Conservation (phyloP, 2,113 vertebrate species). For the Poecilia latipinna region DNA sequence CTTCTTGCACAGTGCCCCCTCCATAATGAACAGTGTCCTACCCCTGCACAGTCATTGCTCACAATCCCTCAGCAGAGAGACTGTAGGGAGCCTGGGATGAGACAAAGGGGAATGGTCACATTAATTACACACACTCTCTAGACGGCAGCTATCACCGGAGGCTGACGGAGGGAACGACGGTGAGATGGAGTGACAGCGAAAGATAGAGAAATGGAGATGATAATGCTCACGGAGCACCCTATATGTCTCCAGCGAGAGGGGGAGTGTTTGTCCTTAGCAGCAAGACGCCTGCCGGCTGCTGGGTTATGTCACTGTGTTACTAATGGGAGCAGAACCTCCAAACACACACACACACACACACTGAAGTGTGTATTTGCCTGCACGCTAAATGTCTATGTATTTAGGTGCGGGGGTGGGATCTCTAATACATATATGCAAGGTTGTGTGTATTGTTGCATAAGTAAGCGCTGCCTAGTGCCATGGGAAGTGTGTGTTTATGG, state of each 20-base stretch:
- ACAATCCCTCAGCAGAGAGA: conserved; percentile 63
- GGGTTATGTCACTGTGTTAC: conserved; percentile 70
- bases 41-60: conserved; percentile 50
- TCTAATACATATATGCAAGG: conserved; percentile 12
- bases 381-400: conserved; percentile 17
- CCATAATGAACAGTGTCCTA: conserved; percentile 67
- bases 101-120: conserved; percentile 76
- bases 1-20: conserved; percentile 49
- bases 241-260: conserved; percentile 58
- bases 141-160: conserved; percentile 67
- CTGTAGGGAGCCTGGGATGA: conserved; percentile 62
- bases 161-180: conserved; percentile 46
- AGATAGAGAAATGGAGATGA: conserved; percentile 65
- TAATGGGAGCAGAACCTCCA: conserved; percentile 65
- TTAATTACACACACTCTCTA: conserved; percentile 76
- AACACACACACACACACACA: conserved; percentile 37
- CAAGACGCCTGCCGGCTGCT: conserved; percentile 68
- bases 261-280: conserved; percentile 70
- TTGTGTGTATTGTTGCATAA: conserved; percentile 37
- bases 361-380: conserved; percentile 26
- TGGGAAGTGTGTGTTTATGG: conserved; percentile 31
- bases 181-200: conserved; percentile 52
- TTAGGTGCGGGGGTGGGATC: neutral
- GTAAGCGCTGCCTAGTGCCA: conserved; percentile 33
- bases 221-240: conserved; percentile 52